A percentile compares a stretch with the other conserved stretches of the same genome.
phyloP scores from a whole-genome alignment of 2,797 vertebrate species.

The Betta splendens region DNA sequence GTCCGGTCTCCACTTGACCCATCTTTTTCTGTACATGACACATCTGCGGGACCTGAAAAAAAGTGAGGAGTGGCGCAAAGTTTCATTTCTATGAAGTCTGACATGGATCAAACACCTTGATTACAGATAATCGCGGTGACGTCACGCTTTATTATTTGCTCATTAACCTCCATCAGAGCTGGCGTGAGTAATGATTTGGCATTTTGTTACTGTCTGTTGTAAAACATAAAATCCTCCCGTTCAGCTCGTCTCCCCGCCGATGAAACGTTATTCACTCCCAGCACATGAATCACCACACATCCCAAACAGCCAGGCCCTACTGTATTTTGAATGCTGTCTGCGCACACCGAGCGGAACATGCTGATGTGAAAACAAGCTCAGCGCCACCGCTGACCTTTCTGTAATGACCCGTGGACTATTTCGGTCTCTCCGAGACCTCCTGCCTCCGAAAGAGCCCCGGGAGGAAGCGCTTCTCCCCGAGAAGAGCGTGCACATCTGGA shows the following conservation, averaged over 20 bases:
- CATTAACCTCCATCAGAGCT: conserved; percentile 11
- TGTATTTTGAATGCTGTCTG: conserved; percentile 41
- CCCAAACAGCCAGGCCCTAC: conserved; percentile 17
- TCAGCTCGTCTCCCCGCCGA: conserved; percentile 22
- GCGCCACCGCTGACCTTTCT: conserved; percentile 70
- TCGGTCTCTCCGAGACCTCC: conserved; percentile 45
- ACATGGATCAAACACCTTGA: background rate
- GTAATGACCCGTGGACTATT: conserved; percentile 67
- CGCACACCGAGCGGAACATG: conserved; percentile 28
- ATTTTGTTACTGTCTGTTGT: background rate
- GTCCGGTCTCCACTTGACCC: conserved; percentile 61
- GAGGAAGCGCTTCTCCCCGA: conserved; percentile 28
- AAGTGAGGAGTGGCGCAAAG: too few species aligned
- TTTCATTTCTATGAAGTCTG: background rate
- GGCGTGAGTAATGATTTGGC: conserved; percentile 4
- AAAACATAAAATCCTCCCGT: conserved; percentile 5
- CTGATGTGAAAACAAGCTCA: conserved; percentile 62
- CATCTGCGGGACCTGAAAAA: conserved; percentile 36
- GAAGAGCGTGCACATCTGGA: conserved; percentile 43
- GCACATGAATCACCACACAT: conserved; percentile 9
- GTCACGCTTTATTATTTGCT: conserved; percentile 1
- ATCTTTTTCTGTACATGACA: conserved; percentile 68
- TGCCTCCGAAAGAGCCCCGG: conserved; percentile 38
- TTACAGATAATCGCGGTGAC: background rate
- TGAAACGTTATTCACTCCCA: conserved; percentile 35